Evolutionary conservation across 2,113 vertebrate species (phyloP).

Genomic region (Pygoscelis adeliae): DNA sequence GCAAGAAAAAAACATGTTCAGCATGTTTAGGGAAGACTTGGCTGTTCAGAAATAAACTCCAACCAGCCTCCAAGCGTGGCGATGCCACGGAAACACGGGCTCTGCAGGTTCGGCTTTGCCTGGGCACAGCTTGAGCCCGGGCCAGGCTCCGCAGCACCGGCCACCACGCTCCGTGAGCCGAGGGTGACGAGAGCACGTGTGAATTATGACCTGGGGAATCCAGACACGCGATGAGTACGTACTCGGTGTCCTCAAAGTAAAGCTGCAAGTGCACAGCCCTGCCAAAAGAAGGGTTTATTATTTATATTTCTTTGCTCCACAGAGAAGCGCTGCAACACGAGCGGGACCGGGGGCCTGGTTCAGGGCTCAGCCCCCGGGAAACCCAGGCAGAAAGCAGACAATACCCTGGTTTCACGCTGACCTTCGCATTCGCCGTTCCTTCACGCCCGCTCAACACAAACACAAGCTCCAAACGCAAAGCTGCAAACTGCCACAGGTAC

Average conservation of each 20-base stretch:
- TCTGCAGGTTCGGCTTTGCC: not conserved
- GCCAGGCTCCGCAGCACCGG: not conserved
- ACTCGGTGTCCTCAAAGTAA: not conserved
- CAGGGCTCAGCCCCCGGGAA: not conserved
- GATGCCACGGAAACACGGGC: not conserved
- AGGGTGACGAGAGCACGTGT: not conserved
- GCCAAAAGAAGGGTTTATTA: not conserved
- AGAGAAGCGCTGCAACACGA: not conserved
- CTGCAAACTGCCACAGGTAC: not conserved
- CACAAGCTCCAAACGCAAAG: not conserved
- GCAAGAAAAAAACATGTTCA: not conserved
- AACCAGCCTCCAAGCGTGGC: not conserved
- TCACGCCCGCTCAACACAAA: no score
- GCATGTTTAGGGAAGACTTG: not conserved
- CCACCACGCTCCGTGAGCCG: rapidly evolving
- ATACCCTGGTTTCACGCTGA: not conserved
- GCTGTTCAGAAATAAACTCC: not conserved
- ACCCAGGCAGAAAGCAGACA: not conserved
- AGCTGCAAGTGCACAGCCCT: not conserved
- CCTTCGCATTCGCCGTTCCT: not conserved
- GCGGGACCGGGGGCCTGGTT: not conserved
- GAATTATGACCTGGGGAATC: not conserved
- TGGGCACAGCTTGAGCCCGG: rapidly evolving
- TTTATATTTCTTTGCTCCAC: not conserved
- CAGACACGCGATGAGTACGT: rapidly evolving